Percentiles rank a stretch among this genome's conserved stretches.
phyloP scores from a whole-genome alignment of 2,113 vertebrate species.

The Paralichthys olivaceus region DNA sequence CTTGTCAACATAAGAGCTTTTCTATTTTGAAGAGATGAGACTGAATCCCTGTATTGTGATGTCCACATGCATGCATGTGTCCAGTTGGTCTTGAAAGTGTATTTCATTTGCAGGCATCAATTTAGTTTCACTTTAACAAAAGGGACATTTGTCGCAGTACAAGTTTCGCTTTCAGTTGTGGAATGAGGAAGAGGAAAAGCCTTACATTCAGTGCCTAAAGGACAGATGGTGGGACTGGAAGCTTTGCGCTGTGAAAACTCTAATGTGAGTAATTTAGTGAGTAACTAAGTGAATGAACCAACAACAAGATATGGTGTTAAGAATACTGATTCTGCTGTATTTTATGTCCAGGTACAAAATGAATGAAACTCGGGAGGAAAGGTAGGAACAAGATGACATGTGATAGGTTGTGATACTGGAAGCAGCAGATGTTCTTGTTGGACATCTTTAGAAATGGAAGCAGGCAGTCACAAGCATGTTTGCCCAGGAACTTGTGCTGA shows the following conservation, averaged over 20 bases:
- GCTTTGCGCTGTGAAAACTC: not conserved
- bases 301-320: not conserved
- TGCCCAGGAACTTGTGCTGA: constrained; percentile 78
- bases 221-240: constrained; percentile 23
- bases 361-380: no score
- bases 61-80: no score
- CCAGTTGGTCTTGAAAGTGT: not conserved
- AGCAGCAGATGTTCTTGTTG: not conserved
- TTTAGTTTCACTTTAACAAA: not conserved
- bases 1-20: not conserved
- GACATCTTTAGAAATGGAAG: constrained; percentile 19
- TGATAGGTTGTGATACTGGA: constrained; percentile 3
- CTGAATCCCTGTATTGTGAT: no score
- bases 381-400: not conserved
- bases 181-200: constrained; percentile 61
- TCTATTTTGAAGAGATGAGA: no score
- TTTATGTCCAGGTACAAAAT: no score
- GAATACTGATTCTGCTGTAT: no score
- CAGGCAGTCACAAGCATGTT: constrained; percentile 65
- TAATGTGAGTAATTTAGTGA: constrained; percentile 31
- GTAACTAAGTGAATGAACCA: not conserved
- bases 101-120: not conserved
- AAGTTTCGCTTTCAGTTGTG: constrained; percentile 43
- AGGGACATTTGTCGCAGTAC: not conserved
- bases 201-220: not conserved